phyloP scores from a whole-genome alignment of 37 sponge, comb jelly and placozoan genomes.

The Aplysina aerophoba region DNA sequence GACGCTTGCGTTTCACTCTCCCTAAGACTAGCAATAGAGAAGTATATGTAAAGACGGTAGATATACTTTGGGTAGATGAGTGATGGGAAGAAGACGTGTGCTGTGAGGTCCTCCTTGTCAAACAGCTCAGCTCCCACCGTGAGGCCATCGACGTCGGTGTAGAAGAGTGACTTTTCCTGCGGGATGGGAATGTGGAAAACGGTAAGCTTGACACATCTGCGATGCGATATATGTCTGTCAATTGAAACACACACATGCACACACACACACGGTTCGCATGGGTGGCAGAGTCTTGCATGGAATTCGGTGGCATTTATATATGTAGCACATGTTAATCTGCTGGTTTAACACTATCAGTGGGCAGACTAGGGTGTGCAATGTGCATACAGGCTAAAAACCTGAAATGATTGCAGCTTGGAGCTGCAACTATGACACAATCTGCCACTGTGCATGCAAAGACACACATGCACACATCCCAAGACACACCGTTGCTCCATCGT shows the following conservation, averaged over 20 bases:
- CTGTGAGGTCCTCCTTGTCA: background rate
- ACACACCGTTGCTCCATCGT: background rate
- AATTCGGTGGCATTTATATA: no score
- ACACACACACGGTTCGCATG: slow-evolving; percentile 46
- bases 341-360: no score
- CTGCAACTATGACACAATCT: no score
- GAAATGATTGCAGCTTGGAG: no score
- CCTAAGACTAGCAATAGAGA: background rate
- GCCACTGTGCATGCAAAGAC: slow-evolving; percentile 9
- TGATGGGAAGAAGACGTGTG: slow-evolving; percentile 49
- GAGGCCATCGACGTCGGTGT: slow-evolving; percentile 25
- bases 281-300: no score
- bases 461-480: slow-evolving; percentile 40
- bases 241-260: slow-evolving; percentile 31
- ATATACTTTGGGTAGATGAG: slow-evolving; percentile 59
- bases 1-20: background rate
- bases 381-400: no score
- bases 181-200: background rate
- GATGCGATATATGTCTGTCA: no score
- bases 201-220: background rate
- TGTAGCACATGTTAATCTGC: no score
- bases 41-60: slow-evolving; percentile 65
- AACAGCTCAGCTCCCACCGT: slow-evolving; percentile 34
- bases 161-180: slow-evolving; percentile 48
- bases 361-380: no score